phyloP scores from a whole-genome alignment of 2,888 invertebrate species.

The Oxyteleia sp. region DNA sequence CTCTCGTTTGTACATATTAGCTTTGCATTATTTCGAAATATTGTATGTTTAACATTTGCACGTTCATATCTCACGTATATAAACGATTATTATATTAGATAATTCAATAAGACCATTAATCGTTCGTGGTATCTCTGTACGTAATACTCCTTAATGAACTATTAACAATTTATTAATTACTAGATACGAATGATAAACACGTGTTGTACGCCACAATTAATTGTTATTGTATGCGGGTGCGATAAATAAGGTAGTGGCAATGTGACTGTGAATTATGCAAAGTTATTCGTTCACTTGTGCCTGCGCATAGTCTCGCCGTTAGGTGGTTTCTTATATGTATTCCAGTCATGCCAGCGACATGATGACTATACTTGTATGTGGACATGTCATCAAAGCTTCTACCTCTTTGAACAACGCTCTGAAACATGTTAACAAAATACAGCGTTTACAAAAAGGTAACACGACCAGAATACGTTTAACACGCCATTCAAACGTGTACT shows the following conservation, averaged over 20 bases:
- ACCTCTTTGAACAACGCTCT: background rate
- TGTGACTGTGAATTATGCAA: slow-evolving; percentile 33
- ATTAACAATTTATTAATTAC: slow-evolving; percentile 29
- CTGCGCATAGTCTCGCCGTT: slow-evolving; percentile 8
- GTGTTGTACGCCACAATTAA: slow-evolving; percentile 21
- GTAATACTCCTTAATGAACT: background rate
- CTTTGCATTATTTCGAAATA: too few species aligned
- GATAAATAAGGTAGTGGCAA: slow-evolving; percentile 34
- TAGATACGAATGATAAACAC: slow-evolving; percentile 31
- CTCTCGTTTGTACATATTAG: too few species aligned
- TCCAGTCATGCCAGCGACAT: slow-evolving; percentile 2
- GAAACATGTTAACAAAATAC: slow-evolving; percentile 12
- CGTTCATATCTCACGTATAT: too few species aligned
- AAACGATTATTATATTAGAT: too few species aligned
- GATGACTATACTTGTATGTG: slow-evolving; percentile 11
- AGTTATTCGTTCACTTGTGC: slow-evolving; percentile 33
- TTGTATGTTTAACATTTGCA: too few species aligned
- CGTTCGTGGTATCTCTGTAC: background rate
- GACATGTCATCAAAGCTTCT: background rate
- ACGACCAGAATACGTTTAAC: background rate
- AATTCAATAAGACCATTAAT: background rate
- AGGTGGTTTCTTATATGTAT: slow-evolving; percentile 34
- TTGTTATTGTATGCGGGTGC: slow-evolving; percentile 19
- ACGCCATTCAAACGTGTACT: too few species aligned
- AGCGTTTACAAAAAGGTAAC: background rate